phyloP scores from a whole-genome alignment of 2,113 vertebrate genomes.

The Heloderma charlesbogerti region DNA sequence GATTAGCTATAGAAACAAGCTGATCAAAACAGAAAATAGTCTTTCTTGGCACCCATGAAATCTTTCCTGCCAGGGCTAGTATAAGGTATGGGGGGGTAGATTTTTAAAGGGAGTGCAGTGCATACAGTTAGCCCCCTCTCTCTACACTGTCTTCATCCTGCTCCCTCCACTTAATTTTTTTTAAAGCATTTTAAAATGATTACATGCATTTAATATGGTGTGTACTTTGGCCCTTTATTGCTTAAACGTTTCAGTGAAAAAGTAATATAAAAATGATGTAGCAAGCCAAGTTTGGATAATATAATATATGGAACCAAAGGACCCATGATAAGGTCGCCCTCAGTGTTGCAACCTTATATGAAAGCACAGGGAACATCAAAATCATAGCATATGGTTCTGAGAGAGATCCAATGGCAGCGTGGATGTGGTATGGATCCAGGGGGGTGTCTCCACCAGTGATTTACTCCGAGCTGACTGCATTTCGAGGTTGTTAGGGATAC shows the following conservation, averaged over 20 bases:
- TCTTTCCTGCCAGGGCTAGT: neutral
- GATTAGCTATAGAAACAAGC: neutral
- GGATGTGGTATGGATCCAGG: neutral
- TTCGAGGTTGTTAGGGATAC: no score
- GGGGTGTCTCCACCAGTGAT: no score
- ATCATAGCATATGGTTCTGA: neutral
- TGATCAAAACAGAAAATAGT: neutral
- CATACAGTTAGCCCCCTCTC: neutral
- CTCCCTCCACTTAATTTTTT: neutral
- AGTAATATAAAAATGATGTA: neutral
- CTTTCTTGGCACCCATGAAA: neutral
- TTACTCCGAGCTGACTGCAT: no score
- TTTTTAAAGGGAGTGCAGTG: no score
- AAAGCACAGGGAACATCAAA: neutral
- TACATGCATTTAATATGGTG: neutral
- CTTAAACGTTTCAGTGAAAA: neutral
- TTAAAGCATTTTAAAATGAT: neutral
- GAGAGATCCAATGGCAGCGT: neutral
- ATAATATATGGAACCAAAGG: neutral
- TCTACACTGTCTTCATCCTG: neutral
- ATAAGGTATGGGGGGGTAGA: neutral
- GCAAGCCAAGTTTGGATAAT: neutral
- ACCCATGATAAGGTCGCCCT: neutral
- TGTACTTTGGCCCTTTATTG: neutral
- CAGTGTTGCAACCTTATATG: neutral